Evolutionary conservation across 2,888 invertebrate genomes (phyloP), one percentile per base, ranked within the genome.

Genomic region (Macaria liturata): DNA sequence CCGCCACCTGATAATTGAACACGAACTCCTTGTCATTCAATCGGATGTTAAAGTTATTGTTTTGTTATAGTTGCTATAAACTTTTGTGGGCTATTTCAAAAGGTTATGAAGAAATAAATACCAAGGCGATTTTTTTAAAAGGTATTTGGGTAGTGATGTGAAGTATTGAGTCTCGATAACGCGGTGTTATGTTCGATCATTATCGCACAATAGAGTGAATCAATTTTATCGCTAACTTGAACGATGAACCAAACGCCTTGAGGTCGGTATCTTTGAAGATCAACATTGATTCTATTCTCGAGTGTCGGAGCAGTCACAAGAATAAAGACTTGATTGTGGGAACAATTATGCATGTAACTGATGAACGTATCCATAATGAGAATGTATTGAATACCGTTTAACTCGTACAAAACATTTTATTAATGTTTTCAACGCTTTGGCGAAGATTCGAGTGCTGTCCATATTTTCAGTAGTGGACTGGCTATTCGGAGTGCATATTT

Each of bases 181-280:
- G 49, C 43, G 30, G 60, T 45, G 57, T 59, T 55, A 57, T 59
- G 62, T 60, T 56, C 71, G 80, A 84, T 81, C 75, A 70, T 78
- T 82, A 84, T 84, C 76, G 66, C 70, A 76, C 75, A 81, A 83
- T 82, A 71, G 71, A 75, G 73, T 76, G 74, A 81, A 85, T 83
- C 83, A 80, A 85, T 84, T 77, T 69, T 65, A 66, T 69, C 64
- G 68, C 62, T 60, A 55, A 61, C 62, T 32, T 68, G 62, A 66
- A 62, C 57, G 65, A 63, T 62, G 58, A 46, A 52, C 49, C 46
- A 62, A 62, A 62, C 64, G 59, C 60, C 57, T 61, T 61, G 60
- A 37, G 48, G 59, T 49, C 49, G 32, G 39, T 57, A 44, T 53
- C 44, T 54, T 52, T 46, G 39, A 42, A 57, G 20, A 47, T 58